phyloP scores from a whole-genome alignment of 1,140 invertebrate genomes.

The Leptinotarsa texana region DNA sequence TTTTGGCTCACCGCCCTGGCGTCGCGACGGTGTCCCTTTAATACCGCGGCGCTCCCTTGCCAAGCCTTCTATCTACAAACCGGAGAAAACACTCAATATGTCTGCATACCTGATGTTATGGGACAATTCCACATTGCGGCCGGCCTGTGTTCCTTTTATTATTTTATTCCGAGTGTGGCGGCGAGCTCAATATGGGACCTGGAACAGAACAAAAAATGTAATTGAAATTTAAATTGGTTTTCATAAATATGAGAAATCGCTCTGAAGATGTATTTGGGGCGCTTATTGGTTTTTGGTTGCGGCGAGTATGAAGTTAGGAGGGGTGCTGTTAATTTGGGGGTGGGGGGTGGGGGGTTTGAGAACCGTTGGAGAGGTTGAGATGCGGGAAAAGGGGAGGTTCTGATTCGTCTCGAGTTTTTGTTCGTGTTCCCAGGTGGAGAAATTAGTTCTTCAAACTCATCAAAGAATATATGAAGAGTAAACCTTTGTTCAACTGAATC shows the following conservation, averaged over 20 bases:
- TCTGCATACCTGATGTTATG: slow-evolving; percentile 29
- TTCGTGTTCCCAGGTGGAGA: no score
- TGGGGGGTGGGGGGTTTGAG: no score
- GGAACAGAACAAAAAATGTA: slow-evolving; percentile 20
- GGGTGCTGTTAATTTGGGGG: neutral
- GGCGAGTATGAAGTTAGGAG: neutral
- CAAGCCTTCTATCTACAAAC: neutral
- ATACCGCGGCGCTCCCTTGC: neutral
- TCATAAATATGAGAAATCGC: neutral
- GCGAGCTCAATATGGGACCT: neutral
- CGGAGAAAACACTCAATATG: slow-evolving; percentile 25
- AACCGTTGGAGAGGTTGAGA: no score
- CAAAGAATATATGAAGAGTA: no score
- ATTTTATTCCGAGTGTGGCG: slow-evolving; percentile 18
- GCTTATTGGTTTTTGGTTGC: neutral
- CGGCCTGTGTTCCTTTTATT: slow-evolving; percentile 23
- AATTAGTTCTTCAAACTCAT: no score
- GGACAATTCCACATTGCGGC: slow-evolving; percentile 9
- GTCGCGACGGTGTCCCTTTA: neutral
- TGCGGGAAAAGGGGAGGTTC: no score
- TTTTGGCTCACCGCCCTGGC: neutral
- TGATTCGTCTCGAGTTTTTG: no score
- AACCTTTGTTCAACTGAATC: no score
- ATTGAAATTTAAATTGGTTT: slow-evolving; percentile 24
- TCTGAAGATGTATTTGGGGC: neutral